Evolutionary conservation across 2,888 invertebrate genomes (phyloP).

Genomic region (Idaea aversata): DNA sequence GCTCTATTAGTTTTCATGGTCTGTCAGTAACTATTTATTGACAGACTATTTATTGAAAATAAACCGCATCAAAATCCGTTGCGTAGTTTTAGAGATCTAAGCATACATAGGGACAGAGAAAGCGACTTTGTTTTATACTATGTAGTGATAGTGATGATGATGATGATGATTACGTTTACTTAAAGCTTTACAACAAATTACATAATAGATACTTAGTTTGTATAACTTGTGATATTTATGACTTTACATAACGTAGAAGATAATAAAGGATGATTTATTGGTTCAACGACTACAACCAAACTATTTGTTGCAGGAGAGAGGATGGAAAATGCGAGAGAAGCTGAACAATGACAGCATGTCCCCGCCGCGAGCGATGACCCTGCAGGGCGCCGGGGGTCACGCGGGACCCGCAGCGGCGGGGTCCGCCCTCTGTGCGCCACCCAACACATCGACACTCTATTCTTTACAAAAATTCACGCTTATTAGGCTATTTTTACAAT

Average conservation of each 20-base stretch:
- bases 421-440: constrained; percentile 48
- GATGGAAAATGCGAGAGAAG: constrained; percentile 72
- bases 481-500: constrained; percentile 75
- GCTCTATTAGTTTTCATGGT: neutral
- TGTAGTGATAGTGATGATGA: too few species aligned
- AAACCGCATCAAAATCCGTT: too few species aligned
- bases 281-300: constrained; percentile 11
- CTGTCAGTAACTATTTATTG: neutral
- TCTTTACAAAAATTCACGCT: constrained; percentile 67
- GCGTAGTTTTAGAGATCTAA: too few species aligned
- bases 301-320: constrained; percentile 69
- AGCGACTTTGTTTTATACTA: too few species aligned
- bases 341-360: constrained; percentile 75
- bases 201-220: too few species aligned
- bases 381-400: constrained; percentile 59
- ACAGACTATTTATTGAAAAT: too few species aligned
- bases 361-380: constrained; percentile 75
- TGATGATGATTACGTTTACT: too few species aligned
- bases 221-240: too few species aligned
- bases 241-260: neutral
- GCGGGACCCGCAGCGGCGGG: constrained; percentile 56
- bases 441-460: constrained; percentile 52
- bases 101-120: too few species aligned
- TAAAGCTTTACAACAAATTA: too few species aligned
- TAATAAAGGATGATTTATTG: neutral